Conservation (phyloP, 2,113 vertebrate species). For the Tychaedon coryphoeus region DNA sequence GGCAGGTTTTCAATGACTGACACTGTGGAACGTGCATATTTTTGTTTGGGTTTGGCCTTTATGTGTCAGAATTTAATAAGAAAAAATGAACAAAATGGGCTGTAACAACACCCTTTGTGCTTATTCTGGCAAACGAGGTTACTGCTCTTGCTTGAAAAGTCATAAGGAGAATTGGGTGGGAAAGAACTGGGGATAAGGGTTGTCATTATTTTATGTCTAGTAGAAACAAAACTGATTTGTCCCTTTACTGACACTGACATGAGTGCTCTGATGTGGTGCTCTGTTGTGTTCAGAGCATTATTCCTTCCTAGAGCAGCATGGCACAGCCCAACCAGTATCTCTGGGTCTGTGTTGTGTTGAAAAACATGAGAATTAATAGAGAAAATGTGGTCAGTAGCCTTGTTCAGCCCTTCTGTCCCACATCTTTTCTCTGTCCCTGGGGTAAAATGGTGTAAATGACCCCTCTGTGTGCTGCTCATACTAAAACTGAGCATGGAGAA, state of each 20-base stretch:
- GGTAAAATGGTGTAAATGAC: not conserved
- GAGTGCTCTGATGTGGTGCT: not conserved
- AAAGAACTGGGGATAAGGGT: not conserved
- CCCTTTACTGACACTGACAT: not conserved
- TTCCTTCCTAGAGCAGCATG: not conserved
- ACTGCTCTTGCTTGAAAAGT: not conserved
- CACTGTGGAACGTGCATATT: not conserved
- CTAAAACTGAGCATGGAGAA: not conserved
- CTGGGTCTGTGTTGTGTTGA: not conserved
- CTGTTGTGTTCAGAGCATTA: rapidly evolving
- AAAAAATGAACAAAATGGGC: not conserved
- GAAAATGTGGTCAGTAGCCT: not conserved
- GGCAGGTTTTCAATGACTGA: not conserved
- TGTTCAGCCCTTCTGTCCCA: not conserved
- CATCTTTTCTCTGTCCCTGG: not conserved
- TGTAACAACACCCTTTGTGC: not conserved
- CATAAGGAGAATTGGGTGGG: not conserved
- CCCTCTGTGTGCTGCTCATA: not conserved
- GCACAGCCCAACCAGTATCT: not conserved
- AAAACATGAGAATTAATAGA: not conserved
- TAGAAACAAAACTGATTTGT: not conserved
- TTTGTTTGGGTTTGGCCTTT: not conserved
- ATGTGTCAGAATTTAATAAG: not conserved
- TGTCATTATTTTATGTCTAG: not conserved
- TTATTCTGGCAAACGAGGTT: not conserved